phyloP scores from a whole-genome alignment of 1,140 invertebrate species.

The Aporrectodea caliginosa region DNA sequence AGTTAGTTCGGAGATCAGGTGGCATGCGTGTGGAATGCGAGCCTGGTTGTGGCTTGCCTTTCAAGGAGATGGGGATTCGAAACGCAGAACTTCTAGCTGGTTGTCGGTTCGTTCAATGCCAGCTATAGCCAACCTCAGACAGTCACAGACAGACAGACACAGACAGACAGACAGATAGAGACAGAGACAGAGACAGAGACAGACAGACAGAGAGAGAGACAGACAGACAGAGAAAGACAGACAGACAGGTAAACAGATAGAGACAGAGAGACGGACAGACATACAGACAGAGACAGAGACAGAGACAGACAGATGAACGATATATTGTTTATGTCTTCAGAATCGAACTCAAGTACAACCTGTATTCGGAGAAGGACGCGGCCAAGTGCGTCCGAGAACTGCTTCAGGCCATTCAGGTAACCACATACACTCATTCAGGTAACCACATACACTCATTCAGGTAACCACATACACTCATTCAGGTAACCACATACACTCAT shows the following conservation, averaged over 20 bases:
- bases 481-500: no score
- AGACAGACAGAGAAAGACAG: background rate
- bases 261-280: background rate
- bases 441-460: no score
- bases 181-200: background rate
- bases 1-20: no score
- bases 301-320: background rate
- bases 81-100: no score
- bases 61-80: background rate
- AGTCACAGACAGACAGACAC: background rate
- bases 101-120: no score
- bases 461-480: no score
- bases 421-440: no score
- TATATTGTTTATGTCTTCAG: no score
- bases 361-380: background rate
- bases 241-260: background rate
- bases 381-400: background rate
- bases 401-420: background rate
- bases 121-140: background rate
- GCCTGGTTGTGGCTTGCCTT: background rate
- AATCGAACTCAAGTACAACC: no score
- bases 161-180: background rate
- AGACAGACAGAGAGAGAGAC: background rate
- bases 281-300: background rate
- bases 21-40: no score